Percentiles rank a stretch among this genome's conserved stretches.
Evolutionary conservation across 2,888 invertebrate genomes (phyloP).

Genomic region (Ormia ochracea): DNA sequence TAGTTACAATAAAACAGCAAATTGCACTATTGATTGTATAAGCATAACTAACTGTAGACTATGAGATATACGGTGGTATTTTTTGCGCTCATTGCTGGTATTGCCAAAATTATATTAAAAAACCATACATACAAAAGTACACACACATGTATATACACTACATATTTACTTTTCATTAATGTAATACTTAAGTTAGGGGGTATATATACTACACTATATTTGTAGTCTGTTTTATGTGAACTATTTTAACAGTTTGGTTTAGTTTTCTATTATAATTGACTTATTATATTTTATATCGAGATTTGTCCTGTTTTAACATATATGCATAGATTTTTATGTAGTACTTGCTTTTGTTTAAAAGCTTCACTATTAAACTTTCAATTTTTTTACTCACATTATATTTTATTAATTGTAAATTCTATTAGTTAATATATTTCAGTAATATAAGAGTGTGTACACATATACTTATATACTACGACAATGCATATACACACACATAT

Average conservation of each 20-base stretch:
- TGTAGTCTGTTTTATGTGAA: too few relatives aligned
- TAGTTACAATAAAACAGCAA: constrained; percentile 59
- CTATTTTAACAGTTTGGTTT: too few relatives aligned
- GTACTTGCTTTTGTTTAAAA: neutral
- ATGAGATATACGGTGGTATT: neutral
- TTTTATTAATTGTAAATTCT: neutral
- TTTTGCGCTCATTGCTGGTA: neutral
- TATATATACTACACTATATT: too few relatives aligned
- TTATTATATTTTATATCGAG: neutral
- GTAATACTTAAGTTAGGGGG: too few relatives aligned
- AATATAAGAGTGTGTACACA: neutral
- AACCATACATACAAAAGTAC: neutral
- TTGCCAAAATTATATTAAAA: constrained; percentile 15
- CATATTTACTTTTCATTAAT: neutral
- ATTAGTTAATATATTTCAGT: neutral
- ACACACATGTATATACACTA: neutral
- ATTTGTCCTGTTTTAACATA: neutral
- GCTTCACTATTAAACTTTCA: neutral
- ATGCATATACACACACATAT: too few relatives aligned
- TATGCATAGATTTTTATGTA: neutral
- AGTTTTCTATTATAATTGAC: neutral
- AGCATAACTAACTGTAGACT: neutral
- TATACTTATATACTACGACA: too few relatives aligned
- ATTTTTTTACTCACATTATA: constrained; percentile 11
- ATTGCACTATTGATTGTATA: constrained; percentile 52